Evolutionary conservation across 2,113 vertebrate genomes (phyloP).

Genomic region (Gavialis gangeticus): DNA sequence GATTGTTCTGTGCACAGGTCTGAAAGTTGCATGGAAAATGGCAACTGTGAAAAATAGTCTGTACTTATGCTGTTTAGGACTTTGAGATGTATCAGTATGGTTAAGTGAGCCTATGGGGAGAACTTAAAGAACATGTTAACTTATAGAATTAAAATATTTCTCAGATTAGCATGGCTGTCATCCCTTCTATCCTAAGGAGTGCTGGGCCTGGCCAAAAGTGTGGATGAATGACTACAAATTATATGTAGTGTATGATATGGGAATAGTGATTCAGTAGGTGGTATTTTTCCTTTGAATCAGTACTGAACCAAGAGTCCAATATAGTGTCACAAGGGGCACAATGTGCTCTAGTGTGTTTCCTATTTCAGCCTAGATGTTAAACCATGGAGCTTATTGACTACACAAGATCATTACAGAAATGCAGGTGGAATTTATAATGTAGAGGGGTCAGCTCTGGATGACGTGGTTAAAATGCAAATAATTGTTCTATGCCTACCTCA

Average conservation of each 20-base stretch:
- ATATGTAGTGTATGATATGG: not conserved
- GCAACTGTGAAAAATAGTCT: accelerated
- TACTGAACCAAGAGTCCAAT: not conserved
- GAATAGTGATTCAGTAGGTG: not conserved
- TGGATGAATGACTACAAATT: not conserved
- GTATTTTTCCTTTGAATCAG: not conserved
- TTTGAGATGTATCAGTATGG: not conserved
- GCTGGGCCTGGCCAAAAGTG: not conserved
- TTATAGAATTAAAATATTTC: not conserved
- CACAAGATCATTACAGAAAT: not conserved
- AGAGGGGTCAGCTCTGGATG: not conserved
- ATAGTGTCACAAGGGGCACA: not conserved
- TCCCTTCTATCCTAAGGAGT: not conserved
- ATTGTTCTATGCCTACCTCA: not conserved
- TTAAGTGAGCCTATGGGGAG: not conserved
- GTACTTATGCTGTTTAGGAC: not conserved
- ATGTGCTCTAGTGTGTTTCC: not conserved
- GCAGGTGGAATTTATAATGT: not conserved
- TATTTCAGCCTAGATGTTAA: not conserved
- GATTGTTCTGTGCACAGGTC: not conserved
- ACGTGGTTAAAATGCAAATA: not conserved
- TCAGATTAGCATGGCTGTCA: not conserved
- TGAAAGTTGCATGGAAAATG: accelerated
- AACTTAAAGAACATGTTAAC: not conserved
- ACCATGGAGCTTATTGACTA: not conserved